Conservation (phyloP, 2,888 invertebrate species). For the Ectropis crepuscularia region DNA sequence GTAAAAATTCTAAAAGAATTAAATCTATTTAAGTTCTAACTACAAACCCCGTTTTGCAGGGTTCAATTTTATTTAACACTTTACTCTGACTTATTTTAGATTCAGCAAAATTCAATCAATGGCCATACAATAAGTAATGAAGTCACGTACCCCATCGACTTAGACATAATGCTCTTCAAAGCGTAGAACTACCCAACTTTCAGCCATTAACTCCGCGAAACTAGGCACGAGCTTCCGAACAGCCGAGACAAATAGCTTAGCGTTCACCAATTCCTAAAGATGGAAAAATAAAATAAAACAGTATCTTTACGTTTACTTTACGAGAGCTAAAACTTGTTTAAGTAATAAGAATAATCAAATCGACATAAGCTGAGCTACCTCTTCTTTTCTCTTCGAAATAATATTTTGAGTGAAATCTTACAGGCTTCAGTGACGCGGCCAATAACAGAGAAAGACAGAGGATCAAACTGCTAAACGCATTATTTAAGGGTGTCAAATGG, state of each 20-base stretch:
- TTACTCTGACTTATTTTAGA: too few species aligned
- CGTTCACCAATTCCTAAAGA: constrained; percentile 25
- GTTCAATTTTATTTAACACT: too few species aligned
- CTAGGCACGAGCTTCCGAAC: constrained; percentile 40
- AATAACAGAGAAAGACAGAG: too few species aligned
- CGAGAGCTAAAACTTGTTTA: background rate
- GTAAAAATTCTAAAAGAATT: too few species aligned
- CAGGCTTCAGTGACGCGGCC: too few species aligned
- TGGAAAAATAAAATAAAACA: background rate
- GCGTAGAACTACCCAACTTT: constrained; percentile 74
- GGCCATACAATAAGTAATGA: constrained; percentile 54
- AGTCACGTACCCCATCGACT: constrained; percentile 72
- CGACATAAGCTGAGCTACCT: too few species aligned
- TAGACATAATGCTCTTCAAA: constrained; percentile 74
- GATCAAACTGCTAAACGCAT: too few species aligned
- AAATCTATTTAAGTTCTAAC: background rate
- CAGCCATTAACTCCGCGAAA: constrained; percentile 62
- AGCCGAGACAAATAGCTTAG: constrained; percentile 45
- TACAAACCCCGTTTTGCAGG: background rate
- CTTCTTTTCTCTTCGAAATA: too few species aligned
- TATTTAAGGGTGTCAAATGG: too few species aligned
- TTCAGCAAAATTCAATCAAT: constrained; percentile 32
- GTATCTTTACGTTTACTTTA: background rate
- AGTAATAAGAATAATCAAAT: too few species aligned
- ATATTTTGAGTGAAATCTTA: too few species aligned